Conservation (phyloP, 1,140 invertebrate species). For the Monomorium pharaonis region DNA sequence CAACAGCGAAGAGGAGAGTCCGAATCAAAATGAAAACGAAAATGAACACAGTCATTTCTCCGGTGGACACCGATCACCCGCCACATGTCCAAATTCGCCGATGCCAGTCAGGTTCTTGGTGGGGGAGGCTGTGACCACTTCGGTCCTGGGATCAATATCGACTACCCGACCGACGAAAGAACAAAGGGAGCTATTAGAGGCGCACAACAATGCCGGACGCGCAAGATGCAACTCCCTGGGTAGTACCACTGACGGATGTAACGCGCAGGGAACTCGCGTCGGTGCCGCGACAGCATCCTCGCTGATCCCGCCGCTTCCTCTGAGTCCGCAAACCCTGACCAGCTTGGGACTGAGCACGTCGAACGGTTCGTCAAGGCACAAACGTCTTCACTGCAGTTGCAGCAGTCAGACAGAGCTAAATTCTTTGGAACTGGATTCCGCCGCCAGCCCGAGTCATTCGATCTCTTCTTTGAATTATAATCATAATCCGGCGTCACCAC, state of each 20-base stretch:
- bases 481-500: conserved; percentile 68
- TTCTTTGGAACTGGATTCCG: conserved; percentile 77
- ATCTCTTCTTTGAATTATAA: conserved; percentile 72
- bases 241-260: conserved; percentile 70
- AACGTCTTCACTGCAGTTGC: conserved; percentile 88
- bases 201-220: conserved; percentile 69
- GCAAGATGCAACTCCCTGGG: conserved; percentile 83
- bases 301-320: conserved; percentile 83
- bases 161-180: conserved; percentile 53
- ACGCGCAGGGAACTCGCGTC: conserved; percentile 56
- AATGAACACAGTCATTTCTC: not conserved
- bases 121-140: conserved; percentile 87
- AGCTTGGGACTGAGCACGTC: conserved; percentile 87
- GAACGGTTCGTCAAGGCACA: conserved; percentile 70
- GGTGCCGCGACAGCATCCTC: conserved; percentile 75
- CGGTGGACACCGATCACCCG: conserved; percentile 75
- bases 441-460: conserved; percentile 77
- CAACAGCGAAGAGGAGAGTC: conserved; percentile 54
- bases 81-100: conserved; percentile 80
- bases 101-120: conserved; percentile 88
- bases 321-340: conserved; percentile 88
- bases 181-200: conserved; percentile 50
- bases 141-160: conserved; percentile 65
- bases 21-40: conserved; percentile 2
- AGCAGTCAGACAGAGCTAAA: conserved; percentile 90